A percentile compares a stretch with the other conserved stretches of the same genome.
Evolutionary conservation across 2,797 vertebrate genomes (phyloP).

Genomic region (Hirundo rustica): DNA sequence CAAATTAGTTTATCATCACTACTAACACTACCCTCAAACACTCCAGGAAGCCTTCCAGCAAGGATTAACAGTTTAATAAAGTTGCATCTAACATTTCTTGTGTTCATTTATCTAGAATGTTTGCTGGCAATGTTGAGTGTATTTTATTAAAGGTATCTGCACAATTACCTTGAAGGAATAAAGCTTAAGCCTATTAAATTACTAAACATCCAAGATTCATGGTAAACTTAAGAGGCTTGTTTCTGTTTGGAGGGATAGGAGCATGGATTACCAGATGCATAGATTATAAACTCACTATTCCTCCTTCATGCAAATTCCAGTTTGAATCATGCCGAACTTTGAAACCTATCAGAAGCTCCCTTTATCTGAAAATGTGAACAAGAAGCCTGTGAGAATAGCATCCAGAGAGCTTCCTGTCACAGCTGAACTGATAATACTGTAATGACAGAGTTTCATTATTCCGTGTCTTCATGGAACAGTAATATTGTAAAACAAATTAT

Average conservation of each 20-base stretch:
- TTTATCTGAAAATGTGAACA: conserved; percentile 37
- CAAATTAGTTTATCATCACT: conserved; percentile 74
- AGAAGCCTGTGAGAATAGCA: background rate
- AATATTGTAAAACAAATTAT: background rate
- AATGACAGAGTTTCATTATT: background rate
- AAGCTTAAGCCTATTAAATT: conserved; percentile 64
- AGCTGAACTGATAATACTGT: background rate
- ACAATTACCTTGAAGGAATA: conserved; percentile 69
- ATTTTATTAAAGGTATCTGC: conserved; percentile 66
- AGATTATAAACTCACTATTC: conserved; percentile 46
- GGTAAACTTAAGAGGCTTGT: conserved; percentile 41
- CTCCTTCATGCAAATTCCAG: conserved; percentile 47
- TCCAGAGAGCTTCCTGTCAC: conserved; percentile 24
- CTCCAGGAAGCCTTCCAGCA: conserved; percentile 75
- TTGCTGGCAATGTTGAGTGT: conserved; percentile 51
- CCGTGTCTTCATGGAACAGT: background rate
- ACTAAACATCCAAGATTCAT: conserved; percentile 39
- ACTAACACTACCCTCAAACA: conserved; percentile 65
- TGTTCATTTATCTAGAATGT: conserved; percentile 70
- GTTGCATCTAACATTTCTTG: conserved; percentile 73
- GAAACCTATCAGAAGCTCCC: conserved; percentile 5
- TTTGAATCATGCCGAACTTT: conserved; percentile 40
- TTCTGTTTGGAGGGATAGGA: conserved; percentile 26
- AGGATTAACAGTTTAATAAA: conserved; percentile 77
- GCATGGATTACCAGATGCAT: conserved; percentile 27